Percentiles rank a stretch among this genome's conserved stretches.
These are phyloP conservation scores for Hipposideros armiger DNA, from an alignment of 2,113 vertebrate species.

Conservation along the genomic window DNA sequence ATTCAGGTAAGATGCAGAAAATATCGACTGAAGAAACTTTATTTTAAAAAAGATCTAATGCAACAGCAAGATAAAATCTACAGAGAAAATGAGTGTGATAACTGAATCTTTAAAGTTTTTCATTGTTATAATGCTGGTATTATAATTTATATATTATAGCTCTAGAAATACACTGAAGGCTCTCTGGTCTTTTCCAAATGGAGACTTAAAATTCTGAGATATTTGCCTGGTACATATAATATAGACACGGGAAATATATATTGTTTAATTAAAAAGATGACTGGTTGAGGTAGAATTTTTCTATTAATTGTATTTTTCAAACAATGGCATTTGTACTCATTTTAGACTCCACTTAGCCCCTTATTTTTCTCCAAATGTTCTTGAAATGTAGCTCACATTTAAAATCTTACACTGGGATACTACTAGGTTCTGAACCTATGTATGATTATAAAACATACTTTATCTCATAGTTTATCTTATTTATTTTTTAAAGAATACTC, in stretches of 20 bases:
- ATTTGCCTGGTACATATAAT: not conserved
- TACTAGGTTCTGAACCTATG: not conserved
- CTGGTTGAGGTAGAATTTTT: not conserved
- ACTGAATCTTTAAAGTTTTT: not conserved
- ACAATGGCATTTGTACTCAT: not conserved
- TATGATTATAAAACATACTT: not conserved
- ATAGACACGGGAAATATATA: not conserved
- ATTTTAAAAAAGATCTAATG: not conserved
- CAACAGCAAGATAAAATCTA: not conserved
- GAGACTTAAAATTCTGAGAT: not conserved
- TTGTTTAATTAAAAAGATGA: not conserved
- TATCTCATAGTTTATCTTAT: not conserved
- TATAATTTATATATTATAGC: not conserved
- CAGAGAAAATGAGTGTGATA: not conserved
- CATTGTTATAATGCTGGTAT: not conserved
- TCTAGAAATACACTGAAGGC: not conserved
- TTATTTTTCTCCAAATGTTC: not conserved
- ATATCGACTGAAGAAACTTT: not conserved
- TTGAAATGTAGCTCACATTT: not conserved
- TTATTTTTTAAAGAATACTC: not conserved
- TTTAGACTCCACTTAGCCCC: fast-evolving
- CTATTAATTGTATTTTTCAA: not conserved
- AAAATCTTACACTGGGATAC: not conserved
- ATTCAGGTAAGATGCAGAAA: not conserved
- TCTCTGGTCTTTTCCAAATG: not conserved